Evolutionary conservation across 2,797 vertebrate genomes (phyloP).

Genomic region (Moxostoma hubbsi): DNA sequence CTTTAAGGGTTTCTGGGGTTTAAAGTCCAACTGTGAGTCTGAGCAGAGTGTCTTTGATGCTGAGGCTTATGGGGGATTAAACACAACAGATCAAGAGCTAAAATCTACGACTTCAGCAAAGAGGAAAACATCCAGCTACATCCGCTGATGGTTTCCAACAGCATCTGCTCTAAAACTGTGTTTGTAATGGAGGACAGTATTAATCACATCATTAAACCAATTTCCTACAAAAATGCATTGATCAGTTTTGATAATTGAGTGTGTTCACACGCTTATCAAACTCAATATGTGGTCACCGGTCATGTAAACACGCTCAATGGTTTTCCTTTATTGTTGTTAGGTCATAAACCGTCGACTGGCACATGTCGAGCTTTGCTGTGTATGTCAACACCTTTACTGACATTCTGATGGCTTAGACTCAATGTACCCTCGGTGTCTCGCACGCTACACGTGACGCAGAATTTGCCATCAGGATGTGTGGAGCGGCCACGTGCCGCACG

Average conservation of each 20-base stretch:
- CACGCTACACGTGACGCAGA: too few species aligned
- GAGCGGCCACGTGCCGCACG: too few species aligned
- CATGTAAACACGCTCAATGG: too few species aligned
- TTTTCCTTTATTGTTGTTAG: too few species aligned
- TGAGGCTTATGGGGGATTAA: slow-evolving; percentile 42
- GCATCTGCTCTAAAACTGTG: slow-evolving; percentile 41
- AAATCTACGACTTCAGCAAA: slow-evolving; percentile 42
- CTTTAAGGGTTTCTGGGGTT: slow-evolving; percentile 24
- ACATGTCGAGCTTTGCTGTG: too few species aligned
- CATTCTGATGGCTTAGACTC: too few species aligned
- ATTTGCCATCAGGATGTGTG: too few species aligned
- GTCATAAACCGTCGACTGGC: too few species aligned
- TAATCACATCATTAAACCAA: not conserved
- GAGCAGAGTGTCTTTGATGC: slow-evolving; percentile 51
- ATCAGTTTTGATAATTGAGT: not conserved
- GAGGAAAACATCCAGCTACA: slow-evolving; percentile 35
- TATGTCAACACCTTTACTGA: too few species aligned
- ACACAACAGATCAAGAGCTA: slow-evolving; percentile 33
- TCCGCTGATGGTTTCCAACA: not conserved
- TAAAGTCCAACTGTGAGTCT: slow-evolving; percentile 27
- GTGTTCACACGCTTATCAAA: too few species aligned
- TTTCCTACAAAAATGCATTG: not conserved
- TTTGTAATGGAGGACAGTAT: not conserved
- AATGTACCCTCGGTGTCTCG: too few species aligned
- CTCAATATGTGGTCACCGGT: too few species aligned